Evolutionary conservation across 2,797 vertebrate species (phyloP), one percentile per base, ranked within the genome.

Genomic region (Pelochelys cantorii): DNA sequence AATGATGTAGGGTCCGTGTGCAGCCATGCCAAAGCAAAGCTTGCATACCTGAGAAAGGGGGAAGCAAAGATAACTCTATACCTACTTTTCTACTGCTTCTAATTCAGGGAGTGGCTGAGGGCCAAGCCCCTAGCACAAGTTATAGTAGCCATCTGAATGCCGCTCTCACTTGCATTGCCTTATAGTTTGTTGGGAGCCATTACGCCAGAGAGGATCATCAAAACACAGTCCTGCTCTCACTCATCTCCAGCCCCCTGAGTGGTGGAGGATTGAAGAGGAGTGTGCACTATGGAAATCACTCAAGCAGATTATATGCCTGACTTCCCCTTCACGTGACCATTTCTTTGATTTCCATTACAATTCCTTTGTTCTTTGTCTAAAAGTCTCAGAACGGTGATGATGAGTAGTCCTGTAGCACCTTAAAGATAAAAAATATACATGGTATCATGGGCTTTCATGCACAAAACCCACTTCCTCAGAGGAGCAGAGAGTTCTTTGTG

Each of bases 281-380:
- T 68, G 2, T 62, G 79, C 11, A 57, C 79, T 65, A 56, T 37
- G 5, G 68, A 13, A 75, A 7, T 25, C 37, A 74, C 2, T 13
- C 37, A 48, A 27, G 23, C 37, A 25, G 37, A 42, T 8, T 75
- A 48, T 13, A 2, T 3, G 1, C 83, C 12, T 4, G 4, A 48
- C 81, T 71, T 20, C 5, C 37, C 5, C 25, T 92, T 13, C 87
- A 54, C 65, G 56, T 55, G 75, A 6, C 31, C 68, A 2, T 56
- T 84, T 4, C 0, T n/a, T 7, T 62, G 18, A 54, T 34, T 93
- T 62, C 78, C 37, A 17, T 0, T 1, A 1, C 31, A 13, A 18
- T n/a, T 48, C n/a, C 65, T 68, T 68, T 68, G 42, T 48, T 48
- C 42, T 48, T 48, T 48, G 42, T 48, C 42, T 48, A 48, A 48